These are phyloP conservation scores for Sebastes paucispinis DNA, from an alignment of 2,797 vertebrate genomes.

Conservation along the genomic window DNA sequence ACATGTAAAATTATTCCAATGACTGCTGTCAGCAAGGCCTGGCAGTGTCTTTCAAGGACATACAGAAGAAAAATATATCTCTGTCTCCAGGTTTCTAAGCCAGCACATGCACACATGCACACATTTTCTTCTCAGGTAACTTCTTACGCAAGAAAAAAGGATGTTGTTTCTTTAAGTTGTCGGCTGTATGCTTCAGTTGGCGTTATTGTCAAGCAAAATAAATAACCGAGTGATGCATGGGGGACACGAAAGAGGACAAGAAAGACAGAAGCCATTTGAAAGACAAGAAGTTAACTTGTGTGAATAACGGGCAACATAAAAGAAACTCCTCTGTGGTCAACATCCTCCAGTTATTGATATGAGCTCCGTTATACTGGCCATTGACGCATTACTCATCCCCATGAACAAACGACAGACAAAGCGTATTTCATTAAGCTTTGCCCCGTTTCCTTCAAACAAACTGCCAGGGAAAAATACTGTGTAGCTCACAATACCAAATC, in stretches of 20 bases:
- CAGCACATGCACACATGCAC: not conserved
- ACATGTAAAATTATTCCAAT: slow-evolving; percentile 66
- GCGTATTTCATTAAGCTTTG: slow-evolving; percentile 72
- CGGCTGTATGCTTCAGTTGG: not conserved
- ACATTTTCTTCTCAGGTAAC: slow-evolving; percentile 21
- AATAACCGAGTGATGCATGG: slow-evolving; percentile 24
- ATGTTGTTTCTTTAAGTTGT: not conserved
- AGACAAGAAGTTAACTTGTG: slow-evolving; percentile 23
- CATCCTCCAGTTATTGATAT: slow-evolving; percentile 49
- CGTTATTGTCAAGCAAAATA: not conserved
- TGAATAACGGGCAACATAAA: slow-evolving; percentile 28
- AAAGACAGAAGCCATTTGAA: slow-evolving; percentile 37
- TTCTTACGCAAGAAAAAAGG: not conserved
- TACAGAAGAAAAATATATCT: not conserved
- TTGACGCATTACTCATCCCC: slow-evolving; percentile 58
- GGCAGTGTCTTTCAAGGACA: slow-evolving; percentile 29
- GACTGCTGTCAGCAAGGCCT: slow-evolving; percentile 58
- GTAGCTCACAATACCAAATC: slow-evolving; percentile 81
- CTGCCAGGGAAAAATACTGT: slow-evolving; percentile 62
- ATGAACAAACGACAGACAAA: slow-evolving; percentile 58
- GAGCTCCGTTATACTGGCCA: slow-evolving; percentile 29
- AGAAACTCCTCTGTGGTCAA: slow-evolving; percentile 30
- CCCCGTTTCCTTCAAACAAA: slow-evolving; percentile 78
- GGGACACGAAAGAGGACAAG: slow-evolving; percentile 1
- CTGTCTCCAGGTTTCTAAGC: slow-evolving; percentile 22